Evolutionary conservation across 1,140 invertebrate genomes (phyloP), one percentile per base, ranked within the genome.

Genomic region (Melitaea cinxia): DNA sequence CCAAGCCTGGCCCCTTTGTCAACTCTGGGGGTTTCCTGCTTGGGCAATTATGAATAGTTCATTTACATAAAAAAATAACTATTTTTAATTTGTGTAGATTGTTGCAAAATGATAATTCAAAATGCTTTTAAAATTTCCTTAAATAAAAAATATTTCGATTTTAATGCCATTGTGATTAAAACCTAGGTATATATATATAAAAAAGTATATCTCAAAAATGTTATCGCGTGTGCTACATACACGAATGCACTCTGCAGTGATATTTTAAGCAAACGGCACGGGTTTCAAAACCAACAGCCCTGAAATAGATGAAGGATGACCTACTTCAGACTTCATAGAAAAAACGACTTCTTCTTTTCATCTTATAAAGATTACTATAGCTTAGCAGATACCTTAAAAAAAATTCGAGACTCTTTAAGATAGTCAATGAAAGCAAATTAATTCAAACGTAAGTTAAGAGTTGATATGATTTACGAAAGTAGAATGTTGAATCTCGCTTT

Each of bases 281-380:
- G 72, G 78, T 79, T 80, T 80, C 77, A 66, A 73, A 84, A 77
- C 54, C 71, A 68, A 56, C 70, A 65, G 62, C 76, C 60, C 80
- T 74, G 63, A 88, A 88, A 90, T 88, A 88, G 81, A 80, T 67
- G 68, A 78, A 59, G 70, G 71, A 75, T 88, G 85, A 90, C 88
- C 88, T 77, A 90, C 61, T 86, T 89, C 74, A 68, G 50, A 24
- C 45, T 58, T 26, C 67, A 77, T 39, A 47, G 50, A 21, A 77
- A 82, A 75, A 75, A 30, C 45, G 47, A n/a, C n/a, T 39, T 52
- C 70, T 61, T 76, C 78, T 23, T 57, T 28, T 37, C 9, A 15
- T 39, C n/a, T 10, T 49, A 52, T 63, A 70, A 55, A 68, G 39
- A 49, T 28, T 17, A 74, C 19, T 70, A 63, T 73, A 4, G 47